Percentiles rank a stretch among this genome's conserved stretches.
Conservation (phyloP, 2,113 vertebrate genomes). For the Craseonycteris thonglongyai region DNA sequence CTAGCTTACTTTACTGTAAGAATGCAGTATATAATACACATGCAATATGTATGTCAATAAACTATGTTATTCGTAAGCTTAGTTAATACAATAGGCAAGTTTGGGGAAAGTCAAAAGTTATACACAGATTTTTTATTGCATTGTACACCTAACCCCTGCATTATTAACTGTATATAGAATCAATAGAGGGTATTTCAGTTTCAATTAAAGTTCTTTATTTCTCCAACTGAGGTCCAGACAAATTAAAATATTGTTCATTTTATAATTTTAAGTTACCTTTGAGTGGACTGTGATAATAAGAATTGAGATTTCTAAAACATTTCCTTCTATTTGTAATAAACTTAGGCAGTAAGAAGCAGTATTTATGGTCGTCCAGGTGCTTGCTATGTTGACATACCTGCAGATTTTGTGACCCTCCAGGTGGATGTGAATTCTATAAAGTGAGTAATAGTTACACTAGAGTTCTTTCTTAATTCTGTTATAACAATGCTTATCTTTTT, state of each 20-base stretch:
- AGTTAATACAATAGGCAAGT: neutral
- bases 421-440: constrained; percentile 84
- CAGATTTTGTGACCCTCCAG: constrained; percentile 90
- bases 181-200: neutral
- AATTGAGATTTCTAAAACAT: neutral
- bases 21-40: neutral
- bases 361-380: constrained; percentile 94
- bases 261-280: neutral
- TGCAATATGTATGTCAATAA: neutral
- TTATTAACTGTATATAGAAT: neutral
- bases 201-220: constrained; percentile 6
- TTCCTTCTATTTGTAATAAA: constrained; percentile 21
- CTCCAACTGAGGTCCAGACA: neutral
- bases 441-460: constrained; percentile 73
- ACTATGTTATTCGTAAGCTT: neutral
- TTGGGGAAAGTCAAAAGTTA: neutral
- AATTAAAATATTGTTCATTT: constrained; percentile 19
- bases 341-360: constrained; percentile 91
- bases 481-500: neutral
- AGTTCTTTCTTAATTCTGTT: neutral
- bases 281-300: neutral
- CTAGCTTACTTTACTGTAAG: neutral
- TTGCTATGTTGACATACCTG: constrained; percentile 94
- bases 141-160: neutral
- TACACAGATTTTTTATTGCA: neutral